Conservation (phyloP, 2,888 invertebrate species). For the Xanthia icteritia region DNA sequence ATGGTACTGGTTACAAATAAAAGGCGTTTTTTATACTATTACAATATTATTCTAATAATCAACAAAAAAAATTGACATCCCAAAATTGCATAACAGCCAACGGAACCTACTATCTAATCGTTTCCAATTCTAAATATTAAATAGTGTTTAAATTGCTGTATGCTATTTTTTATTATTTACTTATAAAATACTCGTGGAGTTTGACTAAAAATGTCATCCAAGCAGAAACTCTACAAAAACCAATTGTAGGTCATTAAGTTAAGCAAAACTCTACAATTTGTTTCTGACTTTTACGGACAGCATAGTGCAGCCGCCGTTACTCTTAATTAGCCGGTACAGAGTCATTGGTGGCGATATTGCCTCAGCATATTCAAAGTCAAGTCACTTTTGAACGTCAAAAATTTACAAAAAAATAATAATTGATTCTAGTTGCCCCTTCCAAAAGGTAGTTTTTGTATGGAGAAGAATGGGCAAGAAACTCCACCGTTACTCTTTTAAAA, state of each 20-base stretch:
- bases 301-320: not conserved
- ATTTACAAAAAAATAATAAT: too few relatives aligned
- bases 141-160: not conserved
- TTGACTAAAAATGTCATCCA: not conserved
- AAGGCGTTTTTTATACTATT: not conserved
- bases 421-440: too few relatives aligned
- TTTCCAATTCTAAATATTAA: not conserved
- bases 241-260: not conserved
- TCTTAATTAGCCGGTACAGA: not conserved
- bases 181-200: not conserved
- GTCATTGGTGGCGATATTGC: not conserved
- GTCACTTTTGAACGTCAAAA: too few relatives aligned
- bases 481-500: too few relatives aligned
- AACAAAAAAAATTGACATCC: not conserved
- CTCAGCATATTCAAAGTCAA: too few relatives aligned
- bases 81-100: not conserved
- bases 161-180: not conserved
- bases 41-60: too few relatives aligned
- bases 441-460: too few relatives aligned
- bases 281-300: not conserved
- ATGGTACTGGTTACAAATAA: not conserved
- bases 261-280: not conserved
- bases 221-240: not conserved
- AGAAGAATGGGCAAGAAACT: too few relatives aligned
- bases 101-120: not conserved